A percentile compares a stretch with the other conserved stretches of the same genome.
Conservation (phyloP, 2,113 vertebrate genomes). For the Oncorhynchus nerka region DNA sequence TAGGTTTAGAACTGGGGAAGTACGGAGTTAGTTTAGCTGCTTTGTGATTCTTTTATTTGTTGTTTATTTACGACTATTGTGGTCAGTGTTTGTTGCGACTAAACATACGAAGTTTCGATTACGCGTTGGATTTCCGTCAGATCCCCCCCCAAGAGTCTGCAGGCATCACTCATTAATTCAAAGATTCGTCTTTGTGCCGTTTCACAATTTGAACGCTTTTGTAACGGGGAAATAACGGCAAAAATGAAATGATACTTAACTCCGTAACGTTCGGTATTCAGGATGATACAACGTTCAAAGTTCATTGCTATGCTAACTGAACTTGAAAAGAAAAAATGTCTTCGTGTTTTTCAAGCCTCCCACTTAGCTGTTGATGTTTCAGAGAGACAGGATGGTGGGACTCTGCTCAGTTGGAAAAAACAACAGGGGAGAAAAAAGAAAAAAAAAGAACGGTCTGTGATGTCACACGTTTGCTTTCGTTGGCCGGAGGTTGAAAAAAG, state of each 20-base stretch:
- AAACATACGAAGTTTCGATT: no score
- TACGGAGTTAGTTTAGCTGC: background rate
- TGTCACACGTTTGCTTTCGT: conserved; percentile 59
- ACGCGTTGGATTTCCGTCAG: no score
- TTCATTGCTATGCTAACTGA: background rate
- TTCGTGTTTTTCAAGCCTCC: background rate
- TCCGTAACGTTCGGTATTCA: background rate
- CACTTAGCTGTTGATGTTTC: conserved; percentile 11
- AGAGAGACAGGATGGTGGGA: background rate
- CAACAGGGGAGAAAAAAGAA: background rate
- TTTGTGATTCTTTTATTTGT: background rate
- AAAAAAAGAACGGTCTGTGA: conserved; percentile 29
- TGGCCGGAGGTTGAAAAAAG: conserved; percentile 53
- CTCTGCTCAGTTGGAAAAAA: conserved; percentile 18
- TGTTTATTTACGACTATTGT: no score
- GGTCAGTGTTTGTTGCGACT: no score
- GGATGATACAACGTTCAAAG: background rate
- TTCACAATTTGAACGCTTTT: no score
- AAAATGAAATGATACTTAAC: no score
- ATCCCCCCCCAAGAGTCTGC: no score
- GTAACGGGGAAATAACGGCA: no score
- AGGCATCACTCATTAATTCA: no score
- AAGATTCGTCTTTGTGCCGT: no score
- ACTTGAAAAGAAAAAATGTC: background rate
- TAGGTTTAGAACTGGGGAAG: background rate